Evolutionary conservation across 1,140 invertebrate species (phyloP), one percentile per base, ranked within the genome.

Genomic region (Andrena cerasifolii): DNA sequence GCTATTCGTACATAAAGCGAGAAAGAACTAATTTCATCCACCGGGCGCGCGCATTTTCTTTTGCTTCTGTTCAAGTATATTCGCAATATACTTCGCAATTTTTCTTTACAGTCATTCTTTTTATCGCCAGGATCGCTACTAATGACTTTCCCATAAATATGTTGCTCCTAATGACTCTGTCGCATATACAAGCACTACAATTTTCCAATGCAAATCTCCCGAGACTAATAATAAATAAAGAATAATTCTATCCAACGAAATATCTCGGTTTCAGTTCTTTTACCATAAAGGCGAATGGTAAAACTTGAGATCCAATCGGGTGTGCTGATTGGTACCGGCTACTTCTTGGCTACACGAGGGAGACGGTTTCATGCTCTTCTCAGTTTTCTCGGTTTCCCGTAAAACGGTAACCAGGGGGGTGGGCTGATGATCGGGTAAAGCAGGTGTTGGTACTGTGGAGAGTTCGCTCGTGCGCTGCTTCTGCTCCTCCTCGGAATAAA

Each of bases 251-350:
- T 43, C n/a, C 10, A 40, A 10, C 21, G 33, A 43, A 61, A 40
- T 51, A 56, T n/a, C 61, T 18, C 33, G 18, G 12, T 31, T 26
- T 66, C 16, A 49, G 40, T 26, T 31, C 6, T n/a, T 88, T 86
- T 92, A 93, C 92, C 92, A 93, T 49, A 93, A 83, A 53, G 92
- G 91, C 0, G 91, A 93, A 53, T 93, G 91, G 67, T 93, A 92
- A 83, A 93, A 93, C 79, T 93, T 93, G 2, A 93, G 86, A 84
- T 93, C 91, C 21, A 92, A 79, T 68, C 92, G 90, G 36, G 82
- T 87, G 26, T 85, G 79, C 65, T 90, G 87, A 79, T 86, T 80
- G 66, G 70, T 83, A 26, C 82, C 83, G 24, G 79, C 63, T 18
- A 90, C 85, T 86, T 92, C 91, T 75, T 91, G 90, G 43, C 79